Evolutionary conservation across 2,888 invertebrate species (phyloP).

Genomic region (Idaea dimidiata): DNA sequence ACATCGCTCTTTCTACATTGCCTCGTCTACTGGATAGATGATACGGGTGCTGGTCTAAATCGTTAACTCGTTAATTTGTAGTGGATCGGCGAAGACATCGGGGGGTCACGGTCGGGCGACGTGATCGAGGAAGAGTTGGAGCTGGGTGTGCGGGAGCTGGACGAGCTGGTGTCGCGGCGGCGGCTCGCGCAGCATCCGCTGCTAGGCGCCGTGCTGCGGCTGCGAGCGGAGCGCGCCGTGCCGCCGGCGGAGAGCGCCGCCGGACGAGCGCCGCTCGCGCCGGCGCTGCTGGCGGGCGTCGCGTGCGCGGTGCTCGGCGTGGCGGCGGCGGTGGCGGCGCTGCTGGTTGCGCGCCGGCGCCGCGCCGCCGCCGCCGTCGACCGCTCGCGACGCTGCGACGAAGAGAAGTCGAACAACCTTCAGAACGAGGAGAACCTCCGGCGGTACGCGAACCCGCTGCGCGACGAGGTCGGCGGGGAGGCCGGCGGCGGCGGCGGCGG

Average conservation of each 20-base stretch:
- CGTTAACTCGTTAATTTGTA: conserved; percentile 27
- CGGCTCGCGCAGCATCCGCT: conserved; percentile 63
- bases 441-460: conserved; percentile 90
- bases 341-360: conserved; percentile 40
- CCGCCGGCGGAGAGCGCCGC: conserved; percentile 60
- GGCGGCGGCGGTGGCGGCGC: conserved; percentile 59
- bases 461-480: conserved; percentile 76
- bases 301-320: conserved; percentile 35
- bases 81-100: conserved; percentile 71
- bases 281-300: conserved; percentile 40
- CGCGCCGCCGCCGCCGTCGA: conserved; percentile 74
- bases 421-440: conserved; percentile 95
- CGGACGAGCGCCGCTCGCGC: conserved; percentile 80
- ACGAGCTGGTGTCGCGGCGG: conserved; percentile 63
- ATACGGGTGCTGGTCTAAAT: no score
- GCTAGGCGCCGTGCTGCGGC: conserved; percentile 62
- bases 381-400: conserved; percentile 85
- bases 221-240: conserved; percentile 55
- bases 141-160: conserved; percentile 60
- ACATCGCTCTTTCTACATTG: no score
- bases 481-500: conserved; percentile 57
- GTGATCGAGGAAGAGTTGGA: conserved; percentile 50
- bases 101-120: conserved; percentile 42
- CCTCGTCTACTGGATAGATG: no score
- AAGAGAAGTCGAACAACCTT: conserved; percentile 94